phyloP scores from a whole-genome alignment of 2,113 vertebrate genomes.

The Aldabrachelys gigantea region DNA sequence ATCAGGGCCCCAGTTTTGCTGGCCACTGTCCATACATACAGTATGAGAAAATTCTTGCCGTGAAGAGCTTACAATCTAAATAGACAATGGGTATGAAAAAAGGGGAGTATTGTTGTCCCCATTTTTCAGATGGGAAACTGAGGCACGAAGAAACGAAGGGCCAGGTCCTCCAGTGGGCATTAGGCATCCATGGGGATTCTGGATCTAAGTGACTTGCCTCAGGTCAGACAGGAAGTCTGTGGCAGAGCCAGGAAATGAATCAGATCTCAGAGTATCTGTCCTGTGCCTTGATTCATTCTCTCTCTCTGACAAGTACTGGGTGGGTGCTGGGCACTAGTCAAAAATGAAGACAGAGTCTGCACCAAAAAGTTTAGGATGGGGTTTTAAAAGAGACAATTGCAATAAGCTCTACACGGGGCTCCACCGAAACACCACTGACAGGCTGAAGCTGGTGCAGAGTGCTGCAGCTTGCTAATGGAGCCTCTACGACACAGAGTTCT shows the following conservation, averaged over 20 bases:
- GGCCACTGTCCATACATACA: not conserved
- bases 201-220: not conserved
- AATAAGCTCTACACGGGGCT: constrained; percentile 1
- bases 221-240: not conserved
- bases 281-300: not conserved
- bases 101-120: not conserved
- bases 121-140: not conserved
- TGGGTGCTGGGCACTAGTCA: not conserved
- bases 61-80: not conserved
- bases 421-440: not conserved
- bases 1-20: not conserved
- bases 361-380: not conserved
- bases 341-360: not conserved
- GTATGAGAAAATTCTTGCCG: not conserved
- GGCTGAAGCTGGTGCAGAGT: constrained; percentile 4
- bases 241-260: not conserved
- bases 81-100: not conserved
- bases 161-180: not conserved
- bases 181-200: not conserved
- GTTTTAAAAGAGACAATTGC: not conserved
- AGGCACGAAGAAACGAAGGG: not conserved
- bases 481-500: not conserved
- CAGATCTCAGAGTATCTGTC: not conserved
- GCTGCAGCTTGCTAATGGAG: not conserved
- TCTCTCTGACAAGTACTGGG: not conserved